phyloP scores from a whole-genome alignment of 2,888 invertebrate species.

The Ophraella communa region DNA sequence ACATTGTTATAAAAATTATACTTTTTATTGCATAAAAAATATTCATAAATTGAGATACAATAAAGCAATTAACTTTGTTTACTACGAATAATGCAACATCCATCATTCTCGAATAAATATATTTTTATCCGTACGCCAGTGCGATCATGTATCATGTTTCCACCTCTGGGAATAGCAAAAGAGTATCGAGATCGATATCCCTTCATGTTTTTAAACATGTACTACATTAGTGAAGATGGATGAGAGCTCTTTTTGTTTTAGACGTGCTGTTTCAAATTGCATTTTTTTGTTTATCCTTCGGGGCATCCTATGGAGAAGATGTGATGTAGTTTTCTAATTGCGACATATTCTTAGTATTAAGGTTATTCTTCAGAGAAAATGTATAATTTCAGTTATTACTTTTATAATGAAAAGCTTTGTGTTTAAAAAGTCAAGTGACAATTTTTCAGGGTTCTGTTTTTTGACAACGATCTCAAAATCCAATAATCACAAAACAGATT shows the following conservation, averaged over 20 bases:
- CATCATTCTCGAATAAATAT: neutral
- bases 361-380: neutral
- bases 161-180: slow-evolving; percentile 4
- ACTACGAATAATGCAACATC: neutral
- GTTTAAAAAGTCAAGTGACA: too few relatives aligned
- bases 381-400: too few relatives aligned
- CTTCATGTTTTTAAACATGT: slow-evolving; percentile 25
- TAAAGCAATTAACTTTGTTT: neutral
- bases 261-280: slow-evolving; percentile 19
- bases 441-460: too few relatives aligned
- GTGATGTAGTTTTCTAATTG: neutral
- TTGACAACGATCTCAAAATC: too few relatives aligned
- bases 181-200: slow-evolving; percentile 18
- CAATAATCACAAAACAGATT: too few relatives aligned
- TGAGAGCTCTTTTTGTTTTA: slow-evolving; percentile 22
- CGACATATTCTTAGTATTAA: neutral
- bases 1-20: too few relatives aligned
- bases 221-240: slow-evolving; percentile 24
- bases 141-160: slow-evolving; percentile 1
- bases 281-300: slow-evolving; percentile 6
- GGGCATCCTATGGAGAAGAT: neutral
- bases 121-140: neutral
- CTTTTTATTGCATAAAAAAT: too few relatives aligned
- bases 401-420: too few relatives aligned
- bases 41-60: too few relatives aligned